These are phyloP conservation scores for Nixonia krombeini DNA, from an alignment of 1,140 invertebrate species.

Conservation along the genomic window DNA sequence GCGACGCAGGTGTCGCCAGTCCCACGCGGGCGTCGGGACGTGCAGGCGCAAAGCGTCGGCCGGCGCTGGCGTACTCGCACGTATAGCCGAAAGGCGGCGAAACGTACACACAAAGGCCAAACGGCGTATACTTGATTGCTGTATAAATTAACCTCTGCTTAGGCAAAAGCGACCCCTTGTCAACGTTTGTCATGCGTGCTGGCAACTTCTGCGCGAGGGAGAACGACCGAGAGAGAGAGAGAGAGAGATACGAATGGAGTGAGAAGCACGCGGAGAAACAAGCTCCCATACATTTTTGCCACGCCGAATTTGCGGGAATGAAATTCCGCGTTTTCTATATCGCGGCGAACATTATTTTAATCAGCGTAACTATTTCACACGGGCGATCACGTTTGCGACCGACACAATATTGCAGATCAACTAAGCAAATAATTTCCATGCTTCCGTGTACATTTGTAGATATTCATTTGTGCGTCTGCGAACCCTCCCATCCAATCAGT, in stretches of 20 bases:
- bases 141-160: conserved; percentile 53
- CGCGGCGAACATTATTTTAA: too few relatives aligned
- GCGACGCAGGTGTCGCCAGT: conserved; percentile 42
- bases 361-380: too few relatives aligned
- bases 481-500: too few relatives aligned
- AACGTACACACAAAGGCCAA: conserved; percentile 31
- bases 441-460: too few relatives aligned
- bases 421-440: too few relatives aligned
- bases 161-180: conserved; percentile 48
- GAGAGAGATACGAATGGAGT: background rate
- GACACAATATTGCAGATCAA: too few relatives aligned
- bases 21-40: conserved; percentile 35
- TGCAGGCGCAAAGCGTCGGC: conserved; percentile 34
- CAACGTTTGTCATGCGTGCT: conserved; percentile 47
- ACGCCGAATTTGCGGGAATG: too few relatives aligned
- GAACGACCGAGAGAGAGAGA: background rate
- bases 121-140: conserved; percentile 47
- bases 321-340: too few relatives aligned
- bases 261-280: background rate
- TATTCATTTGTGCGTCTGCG: too few relatives aligned
- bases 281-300: too few relatives aligned
- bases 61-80: conserved; percentile 24
- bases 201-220: conserved; percentile 25
- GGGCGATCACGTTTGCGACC: too few relatives aligned
- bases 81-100: conserved; percentile 1